phyloP scores from a whole-genome alignment of 2,113 vertebrate genomes.

The Clarias macrocephalus region DNA sequence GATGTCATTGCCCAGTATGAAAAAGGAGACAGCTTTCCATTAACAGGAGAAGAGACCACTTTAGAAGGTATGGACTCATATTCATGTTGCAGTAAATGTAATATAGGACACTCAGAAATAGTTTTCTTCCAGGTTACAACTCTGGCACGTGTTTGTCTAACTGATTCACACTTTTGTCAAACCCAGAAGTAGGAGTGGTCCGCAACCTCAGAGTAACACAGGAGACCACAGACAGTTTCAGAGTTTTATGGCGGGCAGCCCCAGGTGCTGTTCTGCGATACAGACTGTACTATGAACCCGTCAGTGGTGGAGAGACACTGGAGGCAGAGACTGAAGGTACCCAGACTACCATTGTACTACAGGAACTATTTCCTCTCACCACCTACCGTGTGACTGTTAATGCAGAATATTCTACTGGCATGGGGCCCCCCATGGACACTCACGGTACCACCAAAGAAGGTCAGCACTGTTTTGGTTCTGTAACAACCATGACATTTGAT shows the following conservation, averaged over 20 bases:
- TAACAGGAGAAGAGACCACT: slow-evolving; percentile 88
- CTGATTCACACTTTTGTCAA: background rate
- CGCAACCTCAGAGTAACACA: slow-evolving; percentile 87
- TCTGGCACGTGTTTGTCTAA: background rate
- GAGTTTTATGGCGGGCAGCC: slow-evolving; percentile 88
- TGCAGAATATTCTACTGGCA: slow-evolving; percentile 84
- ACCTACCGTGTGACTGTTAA: slow-evolving; percentile 90
- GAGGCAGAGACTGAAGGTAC: slow-evolving; percentile 80
- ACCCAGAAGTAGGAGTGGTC: slow-evolving; percentile 85
- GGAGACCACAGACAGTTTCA: slow-evolving; percentile 90
- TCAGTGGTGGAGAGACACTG: slow-evolving; percentile 77
- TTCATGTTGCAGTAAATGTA: background rate
- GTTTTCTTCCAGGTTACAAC: background rate
- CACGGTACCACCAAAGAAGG: slow-evolving; percentile 96
- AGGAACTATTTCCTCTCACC: slow-evolving; percentile 85
- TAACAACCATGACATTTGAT: background rate
- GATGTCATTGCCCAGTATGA: slow-evolving; percentile 91
- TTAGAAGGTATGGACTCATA: slow-evolving; percentile 79
- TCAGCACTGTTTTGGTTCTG: slow-evolving; percentile 54
- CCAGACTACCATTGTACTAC: slow-evolving; percentile 81
- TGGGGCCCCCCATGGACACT: slow-evolving; percentile 75
- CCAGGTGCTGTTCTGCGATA: slow-evolving; percentile 88
- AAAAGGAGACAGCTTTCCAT: slow-evolving; percentile 85
- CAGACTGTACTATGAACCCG: slow-evolving; percentile 80
- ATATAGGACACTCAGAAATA: background rate